Conservation (phyloP, 2,113 vertebrate species). For the Petrocephalus zakoni region DNA sequence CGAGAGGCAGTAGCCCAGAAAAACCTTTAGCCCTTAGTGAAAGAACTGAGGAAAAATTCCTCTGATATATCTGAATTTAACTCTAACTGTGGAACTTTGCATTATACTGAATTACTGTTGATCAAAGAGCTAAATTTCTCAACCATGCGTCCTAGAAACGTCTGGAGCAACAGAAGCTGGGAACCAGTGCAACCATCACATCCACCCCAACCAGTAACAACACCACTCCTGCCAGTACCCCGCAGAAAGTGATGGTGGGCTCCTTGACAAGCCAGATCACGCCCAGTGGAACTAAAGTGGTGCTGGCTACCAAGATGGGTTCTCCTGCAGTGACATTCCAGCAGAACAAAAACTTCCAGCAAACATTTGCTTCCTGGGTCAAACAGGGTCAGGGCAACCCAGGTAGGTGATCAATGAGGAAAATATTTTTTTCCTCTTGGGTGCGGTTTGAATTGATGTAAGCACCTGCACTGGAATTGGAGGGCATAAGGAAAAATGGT, state of each 20-base stretch:
- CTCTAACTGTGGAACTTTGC: not conserved
- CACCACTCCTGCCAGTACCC: slow-evolving; percentile 56
- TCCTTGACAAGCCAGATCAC: slow-evolving; percentile 68
- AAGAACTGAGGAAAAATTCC: not conserved
- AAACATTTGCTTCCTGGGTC: slow-evolving; percentile 96
- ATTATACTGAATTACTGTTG: not conserved
- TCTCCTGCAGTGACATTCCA: slow-evolving; percentile 89
- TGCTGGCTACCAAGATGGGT: slow-evolving; percentile 84
- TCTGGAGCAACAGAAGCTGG: slow-evolving; percentile 80
- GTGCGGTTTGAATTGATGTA: not conserved
- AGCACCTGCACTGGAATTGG: not conserved
- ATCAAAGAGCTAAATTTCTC: not conserved
- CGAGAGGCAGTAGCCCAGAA: not conserved
- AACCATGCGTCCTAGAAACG: slow-evolving; percentile 70
- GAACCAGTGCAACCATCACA: slow-evolving; percentile 45
- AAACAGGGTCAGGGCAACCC: slow-evolving; percentile 88
- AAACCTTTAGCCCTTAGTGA: not conserved
- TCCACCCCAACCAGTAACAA: slow-evolving; percentile 66
- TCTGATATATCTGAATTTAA: not conserved
- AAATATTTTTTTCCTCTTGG: not conserved
- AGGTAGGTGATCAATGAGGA: slow-evolving; percentile 60
- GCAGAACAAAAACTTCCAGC: slow-evolving; percentile 96
- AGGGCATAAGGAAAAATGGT: no score
- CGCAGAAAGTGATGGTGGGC: slow-evolving; percentile 77
- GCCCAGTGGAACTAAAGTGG: slow-evolving; percentile 78